Percentiles rank a stretch among this genome's conserved stretches.
These are phyloP conservation scores for Hermodice carunculata DNA, from an alignment of 2,888 invertebrate species.

Conservation along the genomic window DNA sequence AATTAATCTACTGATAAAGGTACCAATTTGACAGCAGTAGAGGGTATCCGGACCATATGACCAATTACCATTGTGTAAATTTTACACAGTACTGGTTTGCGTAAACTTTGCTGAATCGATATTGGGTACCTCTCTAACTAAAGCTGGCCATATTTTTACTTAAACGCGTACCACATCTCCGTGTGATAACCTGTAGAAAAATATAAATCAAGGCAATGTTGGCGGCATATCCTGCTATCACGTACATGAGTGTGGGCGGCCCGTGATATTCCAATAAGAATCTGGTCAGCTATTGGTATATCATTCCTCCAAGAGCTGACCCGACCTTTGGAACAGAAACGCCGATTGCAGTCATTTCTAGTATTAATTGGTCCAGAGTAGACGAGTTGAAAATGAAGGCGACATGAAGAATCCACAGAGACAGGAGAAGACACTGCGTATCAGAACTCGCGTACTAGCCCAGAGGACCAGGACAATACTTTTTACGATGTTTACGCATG, in stretches of 20 bases:
- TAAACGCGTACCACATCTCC: not conserved
- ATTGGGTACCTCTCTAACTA: no score
- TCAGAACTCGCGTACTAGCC: not conserved
- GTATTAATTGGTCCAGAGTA: slow-evolving; percentile 19
- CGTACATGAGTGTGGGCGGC: slow-evolving; percentile 2
- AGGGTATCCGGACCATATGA: no score
- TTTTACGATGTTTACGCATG: slow-evolving; percentile 3
- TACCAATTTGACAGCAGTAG: no score
- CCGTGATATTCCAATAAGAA: slow-evolving; percentile 11
- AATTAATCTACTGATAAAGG: no score
- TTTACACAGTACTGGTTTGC: no score
- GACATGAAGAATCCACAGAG: slow-evolving; percentile 11
- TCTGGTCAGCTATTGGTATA: slow-evolving; percentile 21
- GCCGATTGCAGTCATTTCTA: slow-evolving; percentile 21
- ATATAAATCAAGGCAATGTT: not conserved
- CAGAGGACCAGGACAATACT: not conserved
- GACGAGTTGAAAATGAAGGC: slow-evolving; percentile 12
- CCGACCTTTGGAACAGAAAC: slow-evolving; percentile 16
- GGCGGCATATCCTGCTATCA: not conserved
- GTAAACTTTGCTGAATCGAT: no score
- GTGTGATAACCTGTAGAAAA: not conserved
- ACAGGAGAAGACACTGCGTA: slow-evolving; percentile 1
- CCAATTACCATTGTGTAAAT: no score
- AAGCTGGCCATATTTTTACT: no score
- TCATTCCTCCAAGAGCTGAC: slow-evolving; percentile 16